Base-by-base conservation (phyloP, 2,888 invertebrate genomes). In the Leucoptera coffeella region DNA sequence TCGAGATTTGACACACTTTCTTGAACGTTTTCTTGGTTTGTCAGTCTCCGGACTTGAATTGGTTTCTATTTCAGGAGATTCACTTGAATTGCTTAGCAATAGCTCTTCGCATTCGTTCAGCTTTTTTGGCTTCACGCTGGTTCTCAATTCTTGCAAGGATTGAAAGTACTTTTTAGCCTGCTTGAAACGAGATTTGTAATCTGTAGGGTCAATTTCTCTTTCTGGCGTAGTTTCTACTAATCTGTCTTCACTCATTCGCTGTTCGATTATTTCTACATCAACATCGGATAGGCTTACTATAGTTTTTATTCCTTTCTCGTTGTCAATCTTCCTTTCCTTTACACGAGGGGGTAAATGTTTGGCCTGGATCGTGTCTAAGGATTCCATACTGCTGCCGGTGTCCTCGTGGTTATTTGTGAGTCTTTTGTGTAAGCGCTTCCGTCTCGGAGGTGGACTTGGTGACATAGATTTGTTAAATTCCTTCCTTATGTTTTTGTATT, bases 131-230 rank as follows among this genome's bases (percentile, higher is more conserved):
- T 49, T 60, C 3, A 20, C 17, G 23, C 40, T 35, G 11, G 28
- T 30, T 29, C 55, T 45, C 5, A 65, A 37, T 35, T 64, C 64
- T 47, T 73, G 72, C 24, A 72, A 40, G 2, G 67, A 69, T 38
- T 72, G 60, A 31, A 74, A 74, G 35, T 54, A 73, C 40, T 65
- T 47, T 38, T 64, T 72, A 10, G 73, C 72, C 36, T 47, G 39
- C 42, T 62, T 56, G 31, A 73, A 74, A 20, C 73, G 50, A 32
- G 61, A 57, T 43, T 67, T 71, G 36, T 64, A 67, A 33, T 64
- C 56, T 23, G 46, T 43, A 7, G 57, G 45, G 21, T 43, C 44
- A 8, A 32, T 34, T 25, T 44, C 41, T 30, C 36, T 42, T 35
- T 53, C 50, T n/a, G 52, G 49, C 10, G 50, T 40, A 5, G 49